Evolutionary conservation across 1,140 invertebrate species (phyloP), one percentile per base, ranked within the genome.

Genomic region (Parapsyche elsis): DNA sequence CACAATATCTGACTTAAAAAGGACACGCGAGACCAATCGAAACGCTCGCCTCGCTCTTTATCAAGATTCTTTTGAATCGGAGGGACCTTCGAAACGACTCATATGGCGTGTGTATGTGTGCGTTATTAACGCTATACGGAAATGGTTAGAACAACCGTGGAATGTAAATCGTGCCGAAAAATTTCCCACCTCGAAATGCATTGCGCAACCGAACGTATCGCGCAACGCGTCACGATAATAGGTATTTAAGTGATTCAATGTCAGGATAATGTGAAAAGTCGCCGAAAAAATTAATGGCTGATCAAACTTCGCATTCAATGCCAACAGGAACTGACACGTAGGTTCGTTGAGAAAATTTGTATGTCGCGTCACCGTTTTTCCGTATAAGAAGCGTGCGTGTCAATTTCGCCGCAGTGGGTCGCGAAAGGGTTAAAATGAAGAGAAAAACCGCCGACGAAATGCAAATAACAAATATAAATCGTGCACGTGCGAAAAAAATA

Each of bases 1-100:
- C 14, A 61, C 57, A 21, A 61, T 61, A 61, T 61, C 12, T 67
- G 64, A 26, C 24, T 67, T 67, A 23, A 67, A 67, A 67, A 67
- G 64, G 64, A 67, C 64, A 67, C 64, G 64, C 64, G 64, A 26
- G 24, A 67, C 64, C 21, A 67, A 67, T 67, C 64, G 64, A 12
- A 19, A 5, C 9, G 24, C 64, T 67, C 64, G 64, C 59, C 59
- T 61, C 59, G 59, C 59, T 61, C 59, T 19, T 61, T 61, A 61
- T 61, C 59, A 19, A 61, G 59, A 61, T 61, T 21, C 59, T 53
- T 5, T 53, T 53, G 1, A 53, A 67, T 26, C 21, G 24, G 21
- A n/a, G 24, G 21, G 24, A 67, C 64, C 64, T 67, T 67, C 64
- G 23, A 26, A 53, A 1, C 2, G 7, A 38, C 7, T 38, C 30